Evolutionary conservation across 2,797 vertebrate species (phyloP).

Genomic region (Fringilla coelebs): DNA sequence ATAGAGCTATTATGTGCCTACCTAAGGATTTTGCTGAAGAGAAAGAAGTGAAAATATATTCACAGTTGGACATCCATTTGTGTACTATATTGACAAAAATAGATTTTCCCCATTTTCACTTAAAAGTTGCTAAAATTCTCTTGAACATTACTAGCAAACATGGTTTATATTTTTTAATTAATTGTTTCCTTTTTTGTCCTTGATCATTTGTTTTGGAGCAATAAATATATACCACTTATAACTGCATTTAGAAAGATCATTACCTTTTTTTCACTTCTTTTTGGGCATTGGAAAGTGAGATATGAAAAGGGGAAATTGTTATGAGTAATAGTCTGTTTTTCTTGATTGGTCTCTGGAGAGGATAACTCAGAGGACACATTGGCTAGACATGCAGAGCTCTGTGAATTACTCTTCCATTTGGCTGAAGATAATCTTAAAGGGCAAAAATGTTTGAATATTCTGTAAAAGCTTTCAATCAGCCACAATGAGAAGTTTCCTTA

Average conservation of each 20-base stretch:
- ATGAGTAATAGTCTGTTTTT: constrained; percentile 24
- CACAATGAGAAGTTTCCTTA: constrained; percentile 65
- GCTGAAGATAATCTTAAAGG: constrained; percentile 14
- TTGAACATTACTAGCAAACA: not conserved
- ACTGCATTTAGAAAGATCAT: not conserved
- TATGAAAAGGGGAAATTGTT: constrained; percentile 1
- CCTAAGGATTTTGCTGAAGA: not conserved
- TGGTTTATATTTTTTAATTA: not conserved
- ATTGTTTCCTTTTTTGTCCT: not conserved
- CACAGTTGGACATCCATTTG: not conserved
- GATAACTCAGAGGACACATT: constrained; percentile 47
- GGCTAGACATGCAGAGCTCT: constrained; percentile 49
- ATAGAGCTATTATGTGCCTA: not conserved
- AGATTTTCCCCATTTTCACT: not conserved
- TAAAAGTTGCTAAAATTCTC: not conserved
- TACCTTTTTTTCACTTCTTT: constrained; percentile 37
- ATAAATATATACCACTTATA: not conserved
- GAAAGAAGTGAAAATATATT: not conserved
- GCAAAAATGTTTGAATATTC: constrained; percentile 23
- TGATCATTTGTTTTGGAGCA: not conserved
- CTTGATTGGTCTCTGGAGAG: constrained; percentile 68
- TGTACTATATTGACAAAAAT: not conserved
- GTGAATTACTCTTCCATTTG: constrained; percentile 35
- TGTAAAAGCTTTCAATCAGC: constrained; percentile 77
- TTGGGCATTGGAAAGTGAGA: constrained; percentile 8